Evolutionary conservation across 2,113 vertebrate species (phyloP), one percentile per base, ranked within the genome.

Genomic region (Amblyornis subalaris): DNA sequence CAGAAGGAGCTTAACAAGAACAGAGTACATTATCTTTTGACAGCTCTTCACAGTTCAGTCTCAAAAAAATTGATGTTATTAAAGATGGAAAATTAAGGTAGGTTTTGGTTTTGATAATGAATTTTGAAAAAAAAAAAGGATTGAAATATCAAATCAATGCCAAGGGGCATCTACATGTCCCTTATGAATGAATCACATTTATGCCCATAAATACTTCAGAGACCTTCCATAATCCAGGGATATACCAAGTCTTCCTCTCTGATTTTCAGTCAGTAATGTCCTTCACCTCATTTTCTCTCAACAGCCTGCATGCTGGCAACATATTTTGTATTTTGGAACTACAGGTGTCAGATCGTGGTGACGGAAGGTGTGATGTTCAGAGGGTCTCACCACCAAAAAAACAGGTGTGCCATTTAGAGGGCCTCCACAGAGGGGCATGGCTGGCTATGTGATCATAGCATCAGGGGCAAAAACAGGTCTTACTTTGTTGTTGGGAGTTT

Each of bases 351-450:
- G 22, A 48, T 3, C 6, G 6, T 7, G 24, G 12, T 21, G 44
- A 19, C 0, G 3, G n/a, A 67, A 85, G 9, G 4, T 2, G 4
- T 29, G 3, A 3, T 3, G 13, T n/a, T 75, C 25, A n/a, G 51
- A 77, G 7, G 4, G 9, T 1, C 16, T n/a, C 33, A 21, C 18
- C 15, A n/a, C 20, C 10, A 31, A 45, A 75, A 74, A 74, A 25
- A 60, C 33, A 14, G 5, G 4, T 23, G 3, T 28, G 28, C 11
- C 58, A 36, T 81, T 19, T 15, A 73, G 14, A 51, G 42, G 22
- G 1, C 25, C 16, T 58, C 28, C 73, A 12, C 8, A 66, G 9
- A 38, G 6, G 22, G 2, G 23, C 44, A 26, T 62, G 29, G 2
- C 17, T 66, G 26, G 16, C 21, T 72, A 3, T 29, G 6, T n/a